Evolutionary conservation across 2,797 vertebrate genomes (phyloP), one percentile per base, ranked within the genome.

Genomic region (Oreochromis grahami): DNA sequence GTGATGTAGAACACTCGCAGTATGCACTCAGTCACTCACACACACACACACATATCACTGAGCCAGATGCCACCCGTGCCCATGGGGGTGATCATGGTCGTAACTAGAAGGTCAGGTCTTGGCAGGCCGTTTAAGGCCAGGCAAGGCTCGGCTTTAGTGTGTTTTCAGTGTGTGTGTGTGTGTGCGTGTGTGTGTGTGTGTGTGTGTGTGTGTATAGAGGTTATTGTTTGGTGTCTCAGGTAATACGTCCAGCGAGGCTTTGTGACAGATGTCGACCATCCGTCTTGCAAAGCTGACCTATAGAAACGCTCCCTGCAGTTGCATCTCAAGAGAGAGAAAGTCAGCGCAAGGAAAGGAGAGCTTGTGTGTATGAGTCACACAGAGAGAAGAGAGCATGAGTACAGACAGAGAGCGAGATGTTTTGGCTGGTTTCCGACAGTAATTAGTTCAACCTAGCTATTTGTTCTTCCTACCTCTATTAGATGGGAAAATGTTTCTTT

Each of bases 81-180:
- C 95, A 87, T 81, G 95, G 95, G 96, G 91, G 93, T 94, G 93
- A 94, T 96, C 93, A 92, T 91, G 88, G 89, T 93, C 92, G 48
- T 92, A 90, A 96, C 91, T 81, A 94, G 94, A 96, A 96, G 96
- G 96, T 97, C 95, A 96, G 93, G 90, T 93, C 91, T 94, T 92
- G 90, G 92, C 92, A 91, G 91, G 88, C 90, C 93, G 81, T 86
- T 91, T 91, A 82, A 90, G 93, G 91, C 88, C 91, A 89, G 38
- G 53, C 88, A 68, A 84, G 84, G 90, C 83, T 83, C 80, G 14
- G 87, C 86, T 81, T 87, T 82, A 36, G 82, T 87, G 88, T 90
- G 86, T 79, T 72, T 77, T 77, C 19, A 77, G 41, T 11, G 38
- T 65, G 36, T 36, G 32, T 60, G 24, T 60, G 50, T 77, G 77